Evolutionary conservation across 92 coral and sea anemone species (phyloP), one percentile per base, ranked within the genome.

Genomic region (Epizoanthus ramosus): DNA sequence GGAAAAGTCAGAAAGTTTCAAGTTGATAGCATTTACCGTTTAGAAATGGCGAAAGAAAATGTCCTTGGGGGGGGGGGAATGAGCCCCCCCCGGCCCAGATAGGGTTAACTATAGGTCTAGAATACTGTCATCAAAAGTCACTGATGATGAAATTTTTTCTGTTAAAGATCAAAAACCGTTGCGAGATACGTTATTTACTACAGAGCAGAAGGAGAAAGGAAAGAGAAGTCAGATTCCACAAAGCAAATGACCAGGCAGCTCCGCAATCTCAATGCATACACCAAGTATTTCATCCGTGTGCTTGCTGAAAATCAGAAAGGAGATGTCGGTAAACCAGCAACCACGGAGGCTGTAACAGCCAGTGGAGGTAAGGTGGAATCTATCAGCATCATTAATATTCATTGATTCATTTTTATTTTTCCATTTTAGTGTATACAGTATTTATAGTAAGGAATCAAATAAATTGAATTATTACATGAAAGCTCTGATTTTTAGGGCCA

Each of bases 201-300:
- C 52, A 77, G 65, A 77, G 82, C 82, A 22, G 39, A 21, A 3
- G 71, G 56, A 37, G 82, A 77, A 19, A 14, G 25, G 58, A 41
- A 18, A 3, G 82, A 77, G 59, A 77, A 61, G 21, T 37, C 43
- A 57, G 69, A 41, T 43, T 77, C 63, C 39, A 77, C 82, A 8
- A 77, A 63, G 16, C 71, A 77, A 8, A 61, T 39, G 25, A 77
- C 82, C 17, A 77, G 82, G 35, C 71, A 61, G 24, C 82, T 77
- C 17, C 43, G 47, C 54, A 37, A 61, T 77, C 82, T 77, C 23
- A 39, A 77, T 61, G 70, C 82, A 19, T 61, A 61, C 33, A 77
- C 69, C 37, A 77, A 77, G 19, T 77, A 77, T 77, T 61, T n/a
- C 23, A 77, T 77, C 52, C 69, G 57, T 3, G 43, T 77, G 17